Evolutionary conservation across 35 echinoderm and acorn worm genomes (phyloP).

Genomic region (Ptychodera flava): DNA sequence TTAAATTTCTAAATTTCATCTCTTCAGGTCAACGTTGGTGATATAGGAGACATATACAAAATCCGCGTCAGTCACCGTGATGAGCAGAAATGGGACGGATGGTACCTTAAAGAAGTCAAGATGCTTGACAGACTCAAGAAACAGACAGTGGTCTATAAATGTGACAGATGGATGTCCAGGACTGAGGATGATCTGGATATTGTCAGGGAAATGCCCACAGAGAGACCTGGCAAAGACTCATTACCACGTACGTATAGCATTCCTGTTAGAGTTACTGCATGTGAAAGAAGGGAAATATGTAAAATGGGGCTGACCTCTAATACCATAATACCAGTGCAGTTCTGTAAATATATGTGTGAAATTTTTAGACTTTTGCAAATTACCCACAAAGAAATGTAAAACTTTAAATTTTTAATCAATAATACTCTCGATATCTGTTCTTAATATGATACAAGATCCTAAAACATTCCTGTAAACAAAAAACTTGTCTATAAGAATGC

Average conservation of each 20-base stretch:
- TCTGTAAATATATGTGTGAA: too few relatives aligned
- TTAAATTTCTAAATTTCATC: too few relatives aligned
- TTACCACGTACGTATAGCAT: conserved; percentile 62
- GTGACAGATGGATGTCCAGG: conserved; percentile 91
- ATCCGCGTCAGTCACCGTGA: conserved; percentile 88
- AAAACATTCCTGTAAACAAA: too few relatives aligned
- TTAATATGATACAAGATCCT: too few relatives aligned
- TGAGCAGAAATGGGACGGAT: conserved; percentile 78
- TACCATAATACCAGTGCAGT: neutral
- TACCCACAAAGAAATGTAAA: too few relatives aligned
- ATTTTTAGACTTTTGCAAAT: too few relatives aligned
- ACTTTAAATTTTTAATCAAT: too few relatives aligned
- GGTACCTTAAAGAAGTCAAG: conserved; percentile 76
- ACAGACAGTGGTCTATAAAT: conserved; percentile 72
- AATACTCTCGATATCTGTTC: too few relatives aligned
- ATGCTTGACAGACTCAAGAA: conserved; percentile 74
- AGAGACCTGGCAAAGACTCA: conserved; percentile 58
- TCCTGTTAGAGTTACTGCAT: too few relatives aligned
- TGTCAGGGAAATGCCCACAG: conserved; percentile 67
- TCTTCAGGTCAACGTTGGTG: conserved; percentile 62
- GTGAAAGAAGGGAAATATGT: too few relatives aligned
- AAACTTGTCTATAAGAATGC: too few relatives aligned
- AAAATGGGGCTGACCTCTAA: too few relatives aligned
- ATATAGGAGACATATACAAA: conserved; percentile 95
- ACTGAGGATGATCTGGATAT: conserved; percentile 77